A percentile compares a stretch with the other conserved stretches of the same genome.
Evolutionary conservation across 2,113 vertebrate species (phyloP).

Genomic region (Bungarus multicinctus): DNA sequence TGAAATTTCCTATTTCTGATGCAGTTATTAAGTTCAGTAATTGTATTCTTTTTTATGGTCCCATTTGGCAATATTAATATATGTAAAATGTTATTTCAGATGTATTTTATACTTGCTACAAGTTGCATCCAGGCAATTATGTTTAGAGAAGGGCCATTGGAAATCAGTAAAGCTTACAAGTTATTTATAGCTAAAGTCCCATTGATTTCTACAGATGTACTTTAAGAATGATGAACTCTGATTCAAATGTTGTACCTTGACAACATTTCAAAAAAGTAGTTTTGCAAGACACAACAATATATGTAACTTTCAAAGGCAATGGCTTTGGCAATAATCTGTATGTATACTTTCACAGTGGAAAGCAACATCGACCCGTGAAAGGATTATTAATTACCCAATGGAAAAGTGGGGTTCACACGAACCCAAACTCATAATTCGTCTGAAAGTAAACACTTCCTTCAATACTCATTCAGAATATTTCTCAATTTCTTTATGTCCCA

Average conservation of each 20-base stretch:
- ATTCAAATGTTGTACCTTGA: neutral
- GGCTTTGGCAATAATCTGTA: neutral
- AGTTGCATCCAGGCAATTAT: neutral
- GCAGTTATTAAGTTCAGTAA: conserved; percentile 23
- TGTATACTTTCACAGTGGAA: neutral
- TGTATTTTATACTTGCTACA: neutral
- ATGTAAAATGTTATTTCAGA: neutral
- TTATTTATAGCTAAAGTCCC: no score
- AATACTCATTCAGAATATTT: neutral
- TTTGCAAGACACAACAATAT: neutral
- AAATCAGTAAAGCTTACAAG: neutral
- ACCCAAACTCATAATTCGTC: neutral
- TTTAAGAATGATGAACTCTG: neutral
- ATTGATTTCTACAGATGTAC: neutral
- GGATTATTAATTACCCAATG: neutral
- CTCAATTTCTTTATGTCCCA: neutral
- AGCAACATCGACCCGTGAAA: neutral
- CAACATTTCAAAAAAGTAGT: neutral
- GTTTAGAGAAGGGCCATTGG: neutral
- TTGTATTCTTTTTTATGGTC: neutral
- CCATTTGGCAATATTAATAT: neutral
- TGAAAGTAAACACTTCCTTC: neutral
- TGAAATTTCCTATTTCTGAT: conserved; percentile 17
- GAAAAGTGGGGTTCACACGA: neutral
- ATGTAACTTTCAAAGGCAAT: neutral